A percentile compares a stretch with the other conserved stretches of the same genome.
Evolutionary conservation across 2,888 invertebrate species (phyloP).

Genomic region (Heteropelma amictum): DNA sequence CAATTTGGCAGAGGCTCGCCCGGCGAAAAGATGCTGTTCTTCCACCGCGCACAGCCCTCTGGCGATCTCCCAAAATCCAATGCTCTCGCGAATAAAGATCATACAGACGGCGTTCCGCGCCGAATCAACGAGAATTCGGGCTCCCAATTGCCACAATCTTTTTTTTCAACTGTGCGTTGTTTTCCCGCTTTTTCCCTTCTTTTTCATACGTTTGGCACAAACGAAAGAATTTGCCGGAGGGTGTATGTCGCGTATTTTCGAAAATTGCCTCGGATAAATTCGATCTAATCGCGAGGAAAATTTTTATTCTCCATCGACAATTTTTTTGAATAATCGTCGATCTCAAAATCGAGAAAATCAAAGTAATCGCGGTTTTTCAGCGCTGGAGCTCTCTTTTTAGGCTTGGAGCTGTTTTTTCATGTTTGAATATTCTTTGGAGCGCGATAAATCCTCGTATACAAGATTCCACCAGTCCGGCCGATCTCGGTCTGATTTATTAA

Average conservation of each 20-base stretch:
- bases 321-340: no score
- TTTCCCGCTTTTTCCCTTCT: neutral
- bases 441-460: no score
- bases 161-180: neutral
- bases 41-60: constrained; percentile 36
- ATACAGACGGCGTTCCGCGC: neutral
- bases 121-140: neutral
- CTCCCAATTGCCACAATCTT: neutral
- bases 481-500: no score
- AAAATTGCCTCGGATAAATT: no score
- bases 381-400: neutral
- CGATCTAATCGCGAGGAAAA: no score
- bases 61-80: constrained; percentile 65
- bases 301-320: neutral
- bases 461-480: no score
- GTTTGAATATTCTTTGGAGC: neutral
- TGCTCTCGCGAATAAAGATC: constrained; percentile 33
- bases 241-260: neutral
- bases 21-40: constrained; percentile 47
- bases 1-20: constrained; percentile 65
- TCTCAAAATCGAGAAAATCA: no score
- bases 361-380: no score
- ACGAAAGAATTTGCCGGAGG: neutral
- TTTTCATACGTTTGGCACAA: neutral
- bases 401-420: neutral